Evolutionary conservation across 2,797 vertebrate genomes (phyloP), one percentile per base, ranked within the genome.

Genomic region (Meda fulgida): DNA sequence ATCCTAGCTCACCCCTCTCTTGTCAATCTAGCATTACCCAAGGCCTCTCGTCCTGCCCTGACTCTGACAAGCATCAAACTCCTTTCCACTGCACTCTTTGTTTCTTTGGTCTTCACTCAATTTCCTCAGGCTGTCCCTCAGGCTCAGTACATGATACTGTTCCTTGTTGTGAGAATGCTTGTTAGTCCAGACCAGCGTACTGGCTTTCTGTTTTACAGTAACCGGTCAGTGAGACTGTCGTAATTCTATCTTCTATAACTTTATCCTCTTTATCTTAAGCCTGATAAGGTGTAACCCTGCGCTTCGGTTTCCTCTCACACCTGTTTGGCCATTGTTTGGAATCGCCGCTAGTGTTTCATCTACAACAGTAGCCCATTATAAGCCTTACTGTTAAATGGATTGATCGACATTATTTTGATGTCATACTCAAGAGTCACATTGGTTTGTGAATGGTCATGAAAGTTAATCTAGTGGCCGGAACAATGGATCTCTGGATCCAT

Each of bases 391-490:
- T 92, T 91, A 92, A 93, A 92, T 85, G 83, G 86, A 92, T 93
- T 93, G 92, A 94, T 92, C 92, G 89, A 91, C 93, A 91, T 94
- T 93, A 91, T 93, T 94, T 93, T 92, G 93, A 92, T 91, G 89
- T 86, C 86, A 90, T 87, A 89, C 89, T 48, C 40, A 89, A 84
- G 88, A 88, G 89, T 90, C 81, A 77, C 86, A 77, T 90, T 90
- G 51, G 88, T 90, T 89, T 90, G 89, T 86, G 85, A 91, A 90
- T 65, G 65, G 88, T 91, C 91, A 91, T 84, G 89, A 93, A 93
- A 94, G 90, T 87, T 91, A 90, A 91, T 93, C 90, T 90, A 88
- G 85, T 66, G 83, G 7, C 9, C 18, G 0, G 46, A 79, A 89
- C 86, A 89, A 88, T 73, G 78, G 53, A 43, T 55, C 79, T 79